These are phyloP conservation scores for Allacma fusca DNA, from an alignment of 2,888 invertebrate species.

Conservation along the genomic window DNA sequence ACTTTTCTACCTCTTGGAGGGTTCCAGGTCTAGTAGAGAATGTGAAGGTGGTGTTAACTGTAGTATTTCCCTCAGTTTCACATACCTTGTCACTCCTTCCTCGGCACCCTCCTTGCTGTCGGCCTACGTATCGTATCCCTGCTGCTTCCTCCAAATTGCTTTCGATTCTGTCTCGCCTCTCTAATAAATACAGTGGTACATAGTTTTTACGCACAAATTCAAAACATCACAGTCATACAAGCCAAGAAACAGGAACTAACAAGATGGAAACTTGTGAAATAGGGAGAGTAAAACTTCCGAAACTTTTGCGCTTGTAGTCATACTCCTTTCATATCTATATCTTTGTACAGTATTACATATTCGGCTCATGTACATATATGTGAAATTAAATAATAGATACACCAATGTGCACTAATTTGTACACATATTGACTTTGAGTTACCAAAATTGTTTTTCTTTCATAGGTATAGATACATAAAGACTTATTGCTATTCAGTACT, in stretches of 20 bases:
- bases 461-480: no score
- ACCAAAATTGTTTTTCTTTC: no score
- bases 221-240: background rate
- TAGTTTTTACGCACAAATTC: background rate
- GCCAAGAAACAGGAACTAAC: background rate
- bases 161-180: slow-evolving; percentile 11
- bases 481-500: no score
- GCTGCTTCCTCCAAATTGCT: background rate
- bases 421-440: no score
- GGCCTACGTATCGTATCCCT: background rate
- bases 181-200: background rate
- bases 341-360: no score
- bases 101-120: background rate
- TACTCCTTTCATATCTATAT: no score
- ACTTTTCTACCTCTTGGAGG: slow-evolving; percentile 19
- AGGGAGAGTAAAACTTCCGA: no score
- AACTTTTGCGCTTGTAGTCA: no score
- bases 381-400: no score
- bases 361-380: no score
- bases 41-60: background rate
- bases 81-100: background rate
- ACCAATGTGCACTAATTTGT: no score
- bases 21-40: background rate
- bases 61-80: background rate
- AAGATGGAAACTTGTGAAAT: no score